phyloP scores from a whole-genome alignment of 1,140 invertebrate genomes.

The Thereuonema tuberculata region DNA sequence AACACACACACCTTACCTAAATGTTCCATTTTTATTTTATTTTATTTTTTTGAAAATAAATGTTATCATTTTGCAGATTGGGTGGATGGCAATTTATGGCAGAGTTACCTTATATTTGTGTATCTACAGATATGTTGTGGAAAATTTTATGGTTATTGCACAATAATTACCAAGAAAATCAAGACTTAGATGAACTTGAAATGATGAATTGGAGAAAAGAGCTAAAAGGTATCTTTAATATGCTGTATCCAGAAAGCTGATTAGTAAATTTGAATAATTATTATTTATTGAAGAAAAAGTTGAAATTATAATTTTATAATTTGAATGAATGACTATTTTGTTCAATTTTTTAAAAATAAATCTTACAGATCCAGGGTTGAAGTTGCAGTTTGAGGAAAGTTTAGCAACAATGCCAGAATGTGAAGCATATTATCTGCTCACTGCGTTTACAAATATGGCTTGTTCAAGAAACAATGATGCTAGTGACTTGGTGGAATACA shows the following conservation, averaged over 20 bases:
- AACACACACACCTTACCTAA: too few species aligned
- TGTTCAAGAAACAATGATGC: conserved; percentile 41
- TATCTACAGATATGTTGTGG: conserved; percentile 53
- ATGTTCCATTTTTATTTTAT: too few species aligned
- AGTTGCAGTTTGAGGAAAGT: conserved; percentile 41
- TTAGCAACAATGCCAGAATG: conserved; percentile 47
- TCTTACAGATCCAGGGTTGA: conserved; percentile 6
- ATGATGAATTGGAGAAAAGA: neutral
- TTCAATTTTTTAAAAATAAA: too few species aligned
- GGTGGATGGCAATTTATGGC: conserved; percentile 73
- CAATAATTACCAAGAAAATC: conserved; percentile 13
- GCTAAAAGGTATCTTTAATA: too few species aligned
- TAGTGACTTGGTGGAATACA: conserved; percentile 47
- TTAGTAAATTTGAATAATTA: too few species aligned
- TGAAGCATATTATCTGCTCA: conserved; percentile 62
- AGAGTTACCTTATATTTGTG: conserved; percentile 52
- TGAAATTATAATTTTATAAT: too few species aligned
- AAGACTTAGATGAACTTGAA: neutral
- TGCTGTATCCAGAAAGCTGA: too few species aligned
- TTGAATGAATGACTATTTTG: neutral
- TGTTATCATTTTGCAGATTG: conserved; percentile 40
- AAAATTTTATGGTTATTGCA: conserved; percentile 36
- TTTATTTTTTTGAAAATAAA: too few species aligned
- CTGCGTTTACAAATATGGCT: conserved; percentile 72
- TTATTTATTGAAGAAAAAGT: too few species aligned